Evolutionary conservation across 2,888 invertebrate species (phyloP), one percentile per base, ranked within the genome.

Genomic region (Perizoma flavofasciatum): DNA sequence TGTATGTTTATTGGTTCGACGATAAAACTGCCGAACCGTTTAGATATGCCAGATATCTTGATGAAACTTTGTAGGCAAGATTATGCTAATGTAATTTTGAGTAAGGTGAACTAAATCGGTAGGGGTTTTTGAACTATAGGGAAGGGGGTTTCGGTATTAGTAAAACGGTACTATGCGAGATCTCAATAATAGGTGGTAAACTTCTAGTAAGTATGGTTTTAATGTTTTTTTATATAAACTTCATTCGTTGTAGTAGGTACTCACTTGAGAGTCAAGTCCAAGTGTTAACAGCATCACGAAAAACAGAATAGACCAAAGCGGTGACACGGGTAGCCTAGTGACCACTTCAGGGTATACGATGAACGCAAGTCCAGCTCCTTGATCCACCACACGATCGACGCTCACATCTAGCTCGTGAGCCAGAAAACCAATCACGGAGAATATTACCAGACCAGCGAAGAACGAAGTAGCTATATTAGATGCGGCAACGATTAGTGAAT

Each of bases 311-410:
- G 97, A 95, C 96, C 97, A 97, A 6, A 97, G 89, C 0, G 96
- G 96, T 0, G 97, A 94, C 0, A 96, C 93, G 0, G 97, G 96
- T 64, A 97, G 86, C 63, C 96, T 93, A 0, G 96, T 94, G 0
- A 97, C 95, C 61, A 95, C 95, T 86, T 97, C 97, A 0, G 97
- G 96, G 78, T 97, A 96, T n/a, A 96, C 96, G 62, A 97, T 95
- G 76, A 97, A 97, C 0, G 96, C 96, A 66, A 97, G 83, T 5
- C 96, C 96, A 11, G 96, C 95, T 1, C 95, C 96, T 77, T 96
- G 95, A 72, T 90, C 95, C n/a, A 96, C 96, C 54, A 96, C 96
- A 46, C 94, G 93, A 49, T 94, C 94, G 2, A 96, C 95, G 5
- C 74, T 77, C 4, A 96, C 95, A 48, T 95, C 90, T 49, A 96